phyloP scores from a whole-genome alignment of 1,140 invertebrate genomes.

The Bombus sylvicola region DNA sequence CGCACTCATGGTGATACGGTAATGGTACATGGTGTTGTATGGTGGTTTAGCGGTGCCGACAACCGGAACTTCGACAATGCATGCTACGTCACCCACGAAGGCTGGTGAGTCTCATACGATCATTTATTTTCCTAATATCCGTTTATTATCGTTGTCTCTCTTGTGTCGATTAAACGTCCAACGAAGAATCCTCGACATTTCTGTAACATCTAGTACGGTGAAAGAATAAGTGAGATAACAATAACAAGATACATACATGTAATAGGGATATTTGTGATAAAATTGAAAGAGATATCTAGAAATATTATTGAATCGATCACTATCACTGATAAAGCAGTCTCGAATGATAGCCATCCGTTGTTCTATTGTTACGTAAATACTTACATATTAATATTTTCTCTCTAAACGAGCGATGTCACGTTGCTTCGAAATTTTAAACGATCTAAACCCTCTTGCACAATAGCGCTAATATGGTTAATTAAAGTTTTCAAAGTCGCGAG shows the following conservation, averaged over 20 bases:
- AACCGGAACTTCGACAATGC: slow-evolving; percentile 79
- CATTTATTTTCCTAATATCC: slow-evolving; percentile 66
- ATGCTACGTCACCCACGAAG: slow-evolving; percentile 81
- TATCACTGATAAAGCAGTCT: neutral
- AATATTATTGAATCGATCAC: neutral
- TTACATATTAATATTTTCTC: slow-evolving; percentile 3
- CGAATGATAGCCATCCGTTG: slow-evolving; percentile 12
- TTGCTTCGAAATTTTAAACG: neutral
- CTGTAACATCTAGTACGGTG: neutral
- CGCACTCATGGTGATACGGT: slow-evolving; percentile 64
- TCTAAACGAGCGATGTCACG: neutral
- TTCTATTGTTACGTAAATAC: neutral
- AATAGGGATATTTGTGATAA: neutral
- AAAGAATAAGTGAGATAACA: neutral
- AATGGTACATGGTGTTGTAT: slow-evolving; percentile 78
- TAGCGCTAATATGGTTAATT: no score
- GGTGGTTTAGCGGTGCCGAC: slow-evolving; percentile 81
- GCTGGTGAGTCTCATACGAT: slow-evolving; percentile 80
- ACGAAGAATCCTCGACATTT: neutral
- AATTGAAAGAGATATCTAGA: neutral
- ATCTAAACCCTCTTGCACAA: no score
- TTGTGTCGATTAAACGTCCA: neutral
- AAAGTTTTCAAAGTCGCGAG: no score
- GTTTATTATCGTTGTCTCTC: slow-evolving; percentile 1
- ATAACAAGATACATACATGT: neutral